Evolutionary conservation across 2,888 invertebrate genomes (phyloP), one percentile per base, ranked within the genome.

Genomic region (Apodemia duryi): DNA sequence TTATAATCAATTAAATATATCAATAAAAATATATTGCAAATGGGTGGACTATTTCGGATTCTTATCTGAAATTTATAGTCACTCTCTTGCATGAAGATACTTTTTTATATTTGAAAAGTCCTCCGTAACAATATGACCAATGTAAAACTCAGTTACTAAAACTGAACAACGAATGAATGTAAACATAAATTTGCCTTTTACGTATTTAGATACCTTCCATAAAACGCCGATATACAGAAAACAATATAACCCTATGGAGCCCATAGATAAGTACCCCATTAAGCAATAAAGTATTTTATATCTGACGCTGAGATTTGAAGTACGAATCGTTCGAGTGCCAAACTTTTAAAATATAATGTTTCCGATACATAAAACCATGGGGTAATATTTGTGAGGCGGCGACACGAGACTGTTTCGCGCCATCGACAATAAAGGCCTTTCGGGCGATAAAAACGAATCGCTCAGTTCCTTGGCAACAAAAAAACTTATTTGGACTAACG

Each of bases 361-460:
- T 88, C 88, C 88, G 88, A 90, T 88, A 90, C 90, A 91, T 89
- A 88, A 90, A 89, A 82, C 87, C 81, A 88, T 88, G 85, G 83
- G 85, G 86, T 87, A 85, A 85, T 88, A 88, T 90, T 88, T 86
- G 90, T 83, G 85, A 82, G 82, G 78, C 82, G 85, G 82, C 85
- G 85, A 85, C 81, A 79, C 80, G 84, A 84, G 88, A 88, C 87
- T 86, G 87, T 87, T 87, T 83, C 80, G 84, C 86, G 86, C 88
- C 88, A 86, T 84, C 81, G 85, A 81, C 89, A 83, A 91, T 92
- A 92, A 92, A 92, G 90, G 91, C 90, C 88, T 90, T 86, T 86
- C 85, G 86, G 87, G 86, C 86, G 91, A 92, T 92, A 92, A 91
- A 91, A 91, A 91, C 90, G 89, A 91, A 92, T 92, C 91, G 89